Conservation (phyloP, 2,113 vertebrate genomes). For the Cisticola juncidis region DNA sequence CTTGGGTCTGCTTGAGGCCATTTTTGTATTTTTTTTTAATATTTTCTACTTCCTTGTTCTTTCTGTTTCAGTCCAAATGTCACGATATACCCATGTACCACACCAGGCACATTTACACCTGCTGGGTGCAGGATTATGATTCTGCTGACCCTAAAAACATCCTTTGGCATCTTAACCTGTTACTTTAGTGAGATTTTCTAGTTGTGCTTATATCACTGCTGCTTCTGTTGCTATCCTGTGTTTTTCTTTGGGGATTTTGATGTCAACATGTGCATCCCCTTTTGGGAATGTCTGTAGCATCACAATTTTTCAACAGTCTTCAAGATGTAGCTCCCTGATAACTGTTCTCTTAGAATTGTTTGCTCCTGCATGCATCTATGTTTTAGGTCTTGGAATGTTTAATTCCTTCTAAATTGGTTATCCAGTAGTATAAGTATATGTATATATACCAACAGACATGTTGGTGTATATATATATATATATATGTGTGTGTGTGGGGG, state of each 20-base stretch:
- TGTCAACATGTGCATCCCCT: not conserved
- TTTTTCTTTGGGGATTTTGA: not conserved
- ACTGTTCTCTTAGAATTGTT: not conserved
- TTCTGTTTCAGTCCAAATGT: not conserved
- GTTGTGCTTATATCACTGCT: not conserved
- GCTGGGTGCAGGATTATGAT: not conserved
- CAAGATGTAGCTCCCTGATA: not conserved
- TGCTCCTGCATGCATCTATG: not conserved
- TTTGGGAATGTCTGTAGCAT: not conserved
- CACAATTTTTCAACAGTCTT: not conserved
- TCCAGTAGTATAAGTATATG: not conserved
- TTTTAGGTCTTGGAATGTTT: not conserved
- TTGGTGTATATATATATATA: not conserved
- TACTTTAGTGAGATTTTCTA: not conserved
- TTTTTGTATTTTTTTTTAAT: not conserved
- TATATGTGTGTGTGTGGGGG: too few relatives aligned
- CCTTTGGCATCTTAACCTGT: not conserved
- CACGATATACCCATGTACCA: accelerated
- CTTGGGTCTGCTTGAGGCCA: not conserved
- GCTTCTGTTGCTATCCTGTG: not conserved
- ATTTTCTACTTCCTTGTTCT: not conserved
- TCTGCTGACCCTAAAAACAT: not conserved
- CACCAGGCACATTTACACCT: not conserved
- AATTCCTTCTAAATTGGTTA: not conserved
- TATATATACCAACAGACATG: not conserved